A percentile compares a stretch with the other conserved stretches of the same genome.
Evolutionary conservation across 2,888 invertebrate genomes (phyloP).

Genomic region (Dicyrtomina minuta): DNA sequence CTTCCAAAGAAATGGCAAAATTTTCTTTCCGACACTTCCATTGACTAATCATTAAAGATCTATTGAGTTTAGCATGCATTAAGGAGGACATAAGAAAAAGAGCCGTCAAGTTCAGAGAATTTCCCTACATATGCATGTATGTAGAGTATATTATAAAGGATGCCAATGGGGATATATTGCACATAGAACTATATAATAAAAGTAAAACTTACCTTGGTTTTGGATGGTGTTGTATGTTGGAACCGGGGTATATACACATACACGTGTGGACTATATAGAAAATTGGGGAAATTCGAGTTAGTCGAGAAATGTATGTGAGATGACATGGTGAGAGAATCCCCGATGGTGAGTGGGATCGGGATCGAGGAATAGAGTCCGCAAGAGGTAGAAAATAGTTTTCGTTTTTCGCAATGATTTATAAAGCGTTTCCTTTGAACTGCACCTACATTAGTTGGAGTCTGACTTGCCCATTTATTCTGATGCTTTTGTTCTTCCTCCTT

Average conservation of each 20-base stretch:
- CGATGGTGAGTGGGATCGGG: slow-evolving; percentile 14
- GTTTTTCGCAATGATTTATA: slow-evolving; percentile 49
- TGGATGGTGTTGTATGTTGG: too few species aligned
- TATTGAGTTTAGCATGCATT: slow-evolving; percentile 1
- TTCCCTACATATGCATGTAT: neutral
- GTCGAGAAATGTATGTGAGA: neutral
- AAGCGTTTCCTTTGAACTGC: slow-evolving; percentile 46
- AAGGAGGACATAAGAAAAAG: slow-evolving; percentile 11
- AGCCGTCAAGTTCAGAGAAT: slow-evolving; percentile 23
- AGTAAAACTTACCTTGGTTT: too few species aligned
- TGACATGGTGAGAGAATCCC: slow-evolving; percentile 22
- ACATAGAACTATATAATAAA: too few species aligned
- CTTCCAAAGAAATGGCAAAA: too few species aligned
- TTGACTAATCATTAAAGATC: too few species aligned
- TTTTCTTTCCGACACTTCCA: too few species aligned
- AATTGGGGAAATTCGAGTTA: too few species aligned
- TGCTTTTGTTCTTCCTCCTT: slow-evolving; percentile 40
- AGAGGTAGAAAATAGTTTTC: slow-evolving; percentile 44
- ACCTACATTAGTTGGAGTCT: slow-evolving; percentile 47
- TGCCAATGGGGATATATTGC: too few species aligned
- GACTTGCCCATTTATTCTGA: slow-evolving; percentile 44
- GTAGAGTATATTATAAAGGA: too few species aligned
- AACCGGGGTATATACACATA: too few species aligned
- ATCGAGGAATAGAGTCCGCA: slow-evolving; percentile 12
- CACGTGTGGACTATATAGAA: too few species aligned